Evolutionary conservation across 2,797 vertebrate species (phyloP), one percentile per base, ranked within the genome.

Genomic region (Masticophis lateralis): DNA sequence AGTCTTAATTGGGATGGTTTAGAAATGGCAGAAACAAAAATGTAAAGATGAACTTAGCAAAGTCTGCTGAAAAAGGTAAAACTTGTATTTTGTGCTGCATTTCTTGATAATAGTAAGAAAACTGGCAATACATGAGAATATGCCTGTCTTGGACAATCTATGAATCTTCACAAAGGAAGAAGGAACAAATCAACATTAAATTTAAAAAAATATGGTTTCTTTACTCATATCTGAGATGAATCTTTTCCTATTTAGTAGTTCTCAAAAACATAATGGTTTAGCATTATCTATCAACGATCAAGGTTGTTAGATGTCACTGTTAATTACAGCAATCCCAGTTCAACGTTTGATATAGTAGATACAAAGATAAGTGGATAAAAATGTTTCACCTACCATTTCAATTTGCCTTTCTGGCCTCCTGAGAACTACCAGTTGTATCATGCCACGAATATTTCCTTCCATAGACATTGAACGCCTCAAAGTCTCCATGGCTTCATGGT

Each of bases 401-500:
- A 86, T 1, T 8, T 97, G 96, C 91, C 93, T 90, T 90, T 98
- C 97, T 14, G 98, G 92, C 86, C 96, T 96, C 94, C 99, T 98
- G 37, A 99, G 97, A 96, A 99, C 98, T 55, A 99, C 98, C 6
- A 99, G 97, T 94, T 99, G 99, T 96, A 99, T 99, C 95, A 98
- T 99, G 53, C 99, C 99, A 66, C 99, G 98, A 3, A 98, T 97
- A 91, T 99, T 99, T 57, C 99, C 99, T 95, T 99, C 99, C 97
- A 99, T 99, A 91, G 99, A 99, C 99, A 99, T 99, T 0, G 99
- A 99, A 90, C 99, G 98, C 12, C 99, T 97, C 7, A 99, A 98
- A 0, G 99, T 99, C 97, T 99, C 99, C 99, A 99, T 99, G 91
- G 99, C 99, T 94, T 99, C 98, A 0, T 99, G 99, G 95, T 99